Conservation (phyloP, 2,888 invertebrate species). For the Urechis unicinctus region DNA sequence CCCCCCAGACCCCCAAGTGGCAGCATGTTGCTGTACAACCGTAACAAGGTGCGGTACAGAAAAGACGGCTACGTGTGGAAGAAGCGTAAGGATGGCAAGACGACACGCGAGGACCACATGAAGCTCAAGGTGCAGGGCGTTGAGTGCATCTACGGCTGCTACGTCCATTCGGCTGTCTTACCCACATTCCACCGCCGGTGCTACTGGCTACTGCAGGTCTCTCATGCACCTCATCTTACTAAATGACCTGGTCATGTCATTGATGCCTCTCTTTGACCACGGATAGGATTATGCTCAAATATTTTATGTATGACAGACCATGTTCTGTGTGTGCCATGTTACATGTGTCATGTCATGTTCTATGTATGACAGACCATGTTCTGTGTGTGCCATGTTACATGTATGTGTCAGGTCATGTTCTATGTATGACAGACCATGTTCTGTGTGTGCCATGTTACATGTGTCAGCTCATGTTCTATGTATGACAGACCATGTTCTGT, state of each 20-base stretch:
- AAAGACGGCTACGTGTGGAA: constrained; percentile 98
- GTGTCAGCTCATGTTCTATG: no score
- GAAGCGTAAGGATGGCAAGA: constrained; percentile 95
- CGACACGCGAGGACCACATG: constrained; percentile 98
- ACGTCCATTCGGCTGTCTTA: constrained; percentile 96
- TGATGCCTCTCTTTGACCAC: not conserved
- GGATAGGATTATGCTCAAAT: not conserved
- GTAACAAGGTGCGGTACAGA: constrained; percentile 89
- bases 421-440: no score
- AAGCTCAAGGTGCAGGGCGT: constrained; percentile 96
- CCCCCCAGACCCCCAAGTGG: constrained; percentile 83
- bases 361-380: no score
- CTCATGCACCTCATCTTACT: not conserved
- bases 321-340: no score
- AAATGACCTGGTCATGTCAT: not conserved
- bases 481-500: no score
- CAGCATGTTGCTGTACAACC: constrained; percentile 90
- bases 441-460: no score
- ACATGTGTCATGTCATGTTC: no score
- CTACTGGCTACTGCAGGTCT: constrained; percentile 93
- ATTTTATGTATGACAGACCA: no score
- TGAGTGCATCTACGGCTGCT: constrained; percentile 90
- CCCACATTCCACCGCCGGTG: constrained; percentile 97
- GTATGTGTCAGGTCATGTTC: no score
- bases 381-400: no score